Conservation (phyloP, 2,113 vertebrate species). For the Podilymbus podiceps region DNA sequence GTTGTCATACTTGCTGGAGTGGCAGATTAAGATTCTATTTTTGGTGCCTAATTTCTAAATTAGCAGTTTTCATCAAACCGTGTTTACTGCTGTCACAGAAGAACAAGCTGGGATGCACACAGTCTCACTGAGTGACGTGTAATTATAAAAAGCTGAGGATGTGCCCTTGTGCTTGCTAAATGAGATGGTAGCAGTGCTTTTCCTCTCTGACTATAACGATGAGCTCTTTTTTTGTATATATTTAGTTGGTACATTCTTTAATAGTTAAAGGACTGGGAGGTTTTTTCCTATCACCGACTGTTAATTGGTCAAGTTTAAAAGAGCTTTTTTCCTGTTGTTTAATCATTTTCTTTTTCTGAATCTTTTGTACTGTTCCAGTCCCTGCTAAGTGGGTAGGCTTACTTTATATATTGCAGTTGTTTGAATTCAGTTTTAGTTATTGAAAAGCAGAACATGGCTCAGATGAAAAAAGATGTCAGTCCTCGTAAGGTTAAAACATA, state of each 20-base stretch:
- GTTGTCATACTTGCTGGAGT: conserved; percentile 15
- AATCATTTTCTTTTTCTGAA: neutral
- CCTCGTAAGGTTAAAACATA: neutral
- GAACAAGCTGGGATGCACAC: conserved; percentile 45
- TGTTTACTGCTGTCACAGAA: conserved; percentile 59
- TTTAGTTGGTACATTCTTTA: neutral
- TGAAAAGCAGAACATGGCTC: neutral
- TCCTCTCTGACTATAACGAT: neutral
- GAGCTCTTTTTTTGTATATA: neutral
- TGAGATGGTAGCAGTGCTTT: neutral
- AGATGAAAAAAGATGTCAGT: neutral
- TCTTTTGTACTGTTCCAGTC: neutral
- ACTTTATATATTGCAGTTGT: neutral
- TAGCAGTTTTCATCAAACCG: conserved; percentile 44
- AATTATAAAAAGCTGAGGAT: conserved; percentile 33
- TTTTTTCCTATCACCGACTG: neutral
- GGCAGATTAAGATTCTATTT: conserved; percentile 67
- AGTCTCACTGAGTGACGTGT: conserved; percentile 38
- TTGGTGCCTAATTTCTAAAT: conserved; percentile 65
- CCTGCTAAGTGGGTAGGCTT: neutral
- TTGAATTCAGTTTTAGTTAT: neutral
- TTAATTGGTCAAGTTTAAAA: neutral
- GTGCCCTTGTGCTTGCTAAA: conserved; percentile 37
- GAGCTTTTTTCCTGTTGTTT: neutral
- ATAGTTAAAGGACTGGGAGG: neutral